Base-by-base conservation (phyloP, 2,888 invertebrate species). In the Nymphalis urticae region DNA sequence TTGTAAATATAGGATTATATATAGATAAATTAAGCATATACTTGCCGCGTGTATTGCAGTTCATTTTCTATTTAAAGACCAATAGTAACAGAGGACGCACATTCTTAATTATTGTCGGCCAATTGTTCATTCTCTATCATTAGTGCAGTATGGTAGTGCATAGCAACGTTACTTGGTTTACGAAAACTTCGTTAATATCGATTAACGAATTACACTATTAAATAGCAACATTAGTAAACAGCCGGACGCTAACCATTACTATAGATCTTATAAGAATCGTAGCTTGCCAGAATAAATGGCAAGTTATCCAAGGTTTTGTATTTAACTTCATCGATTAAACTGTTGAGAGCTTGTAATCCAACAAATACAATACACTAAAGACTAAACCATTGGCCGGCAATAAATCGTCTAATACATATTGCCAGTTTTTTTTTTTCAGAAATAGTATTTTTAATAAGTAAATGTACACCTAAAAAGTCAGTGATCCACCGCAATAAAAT, bases 1-100 rank as follows among this genome's bases (percentile, higher is more conserved):
- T 72, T 92, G 91, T 92, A 92, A 72, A 91, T 90, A 89, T 89
- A 90, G 83, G 70, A 70, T 75, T 77, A 80, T 76, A 82, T 79
- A 75, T 88, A 90, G 85, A 84, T 86, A 87, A 87, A 84, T 84
- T 89, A 86, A 90, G 90, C 87, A 87, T 90, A 88, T 72, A 90
- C 87, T 85, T 83, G 81, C 70, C 73, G 74, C 76, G 66, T 71
- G 69, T 71, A 71, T 65, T 53, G 65, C 72, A 69, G 65, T 60
- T 66, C 62, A 51, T 69, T 74, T 73, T 74, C 68, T 75, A 75
- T 75, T 72, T 54, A 54, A 56, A 56, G 32, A 56, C 70, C 53
- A 54, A 64, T 61, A 63, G 48, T 19, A 48, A 65, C 62, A 66
- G 63, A 58, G 54, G 27, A 54, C 27, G 36, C 42, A 58, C 58